Evolutionary conservation across 2,113 vertebrate species (phyloP).

Genomic region (Oreochromis niloticus): DNA sequence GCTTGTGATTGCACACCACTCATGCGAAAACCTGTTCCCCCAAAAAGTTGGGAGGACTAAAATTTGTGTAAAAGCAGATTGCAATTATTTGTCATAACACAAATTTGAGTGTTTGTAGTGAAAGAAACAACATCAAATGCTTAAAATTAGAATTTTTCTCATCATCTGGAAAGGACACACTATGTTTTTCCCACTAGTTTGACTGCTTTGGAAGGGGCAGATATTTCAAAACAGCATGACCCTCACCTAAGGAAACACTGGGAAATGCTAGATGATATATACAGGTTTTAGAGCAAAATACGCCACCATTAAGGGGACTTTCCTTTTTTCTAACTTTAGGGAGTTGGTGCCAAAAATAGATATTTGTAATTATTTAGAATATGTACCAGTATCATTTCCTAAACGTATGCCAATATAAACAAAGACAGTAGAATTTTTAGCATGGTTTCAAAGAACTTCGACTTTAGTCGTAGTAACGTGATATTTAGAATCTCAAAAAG

Average conservation of each 20-base stretch:
- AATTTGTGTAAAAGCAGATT: not conserved
- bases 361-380: not conserved
- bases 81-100: not conserved
- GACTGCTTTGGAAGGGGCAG: not conserved
- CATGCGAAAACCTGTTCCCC: not conserved
- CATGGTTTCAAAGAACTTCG: not conserved
- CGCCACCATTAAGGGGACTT: not conserved
- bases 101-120: not conserved
- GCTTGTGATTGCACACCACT: not conserved
- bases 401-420: not conserved
- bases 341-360: not conserved
- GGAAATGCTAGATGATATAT: not conserved
- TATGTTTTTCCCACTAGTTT: not conserved
- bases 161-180: not conserved
- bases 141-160: not conserved
- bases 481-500: not conserved
- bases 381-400: not conserved
- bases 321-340: not conserved
- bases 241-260: not conserved
- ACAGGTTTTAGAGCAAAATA: not conserved
- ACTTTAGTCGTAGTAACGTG: not conserved
- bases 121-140: not conserved
- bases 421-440: not conserved
- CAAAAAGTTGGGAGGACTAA: not conserved
- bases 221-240: not conserved